These are phyloP conservation scores for Drosophila histrio DNA, from an alignment of 2,888 invertebrate species.

Conservation along the genomic window DNA sequence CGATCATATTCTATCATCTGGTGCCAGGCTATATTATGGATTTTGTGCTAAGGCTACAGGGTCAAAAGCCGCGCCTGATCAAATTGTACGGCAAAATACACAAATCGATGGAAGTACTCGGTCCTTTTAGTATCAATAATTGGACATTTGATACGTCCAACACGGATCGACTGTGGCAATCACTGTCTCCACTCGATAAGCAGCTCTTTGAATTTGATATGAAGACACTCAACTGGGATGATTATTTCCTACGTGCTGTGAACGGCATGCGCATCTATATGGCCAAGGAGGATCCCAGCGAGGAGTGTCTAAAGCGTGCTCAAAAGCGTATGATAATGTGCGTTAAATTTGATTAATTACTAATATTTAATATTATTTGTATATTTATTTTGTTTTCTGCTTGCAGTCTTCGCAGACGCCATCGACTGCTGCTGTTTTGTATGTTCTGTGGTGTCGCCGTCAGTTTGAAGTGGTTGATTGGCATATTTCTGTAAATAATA, in stretches of 20 bases:
- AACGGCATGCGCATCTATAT: slow-evolving; percentile 90
- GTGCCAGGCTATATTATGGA: slow-evolving; percentile 88
- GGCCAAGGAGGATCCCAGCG: slow-evolving; percentile 89
- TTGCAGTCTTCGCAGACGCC: slow-evolving; percentile 65
- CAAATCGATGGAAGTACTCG: slow-evolving; percentile 89
- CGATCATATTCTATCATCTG: slow-evolving; percentile 87
- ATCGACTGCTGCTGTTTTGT: slow-evolving; percentile 59
- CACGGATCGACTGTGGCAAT: slow-evolving; percentile 83
- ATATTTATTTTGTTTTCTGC: not conserved
- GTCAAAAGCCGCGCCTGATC: slow-evolving; percentile 85
- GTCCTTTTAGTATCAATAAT: slow-evolving; percentile 89
- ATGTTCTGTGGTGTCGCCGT: slow-evolving; percentile 34
- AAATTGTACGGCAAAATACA: slow-evolving; percentile 92
- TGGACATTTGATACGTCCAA: slow-evolving; percentile 90
- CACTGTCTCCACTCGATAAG: slow-evolving; percentile 83
- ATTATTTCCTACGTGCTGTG: slow-evolving; percentile 85
- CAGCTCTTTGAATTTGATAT: slow-evolving; percentile 90
- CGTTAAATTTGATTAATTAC: no score
- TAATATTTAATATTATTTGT: not conserved
- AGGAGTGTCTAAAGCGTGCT: slow-evolving; percentile 86
- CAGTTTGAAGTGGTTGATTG: not conserved
- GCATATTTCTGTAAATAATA: not conserved
- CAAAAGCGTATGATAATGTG: slow-evolving; percentile 87
- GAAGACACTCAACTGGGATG: slow-evolving; percentile 88
- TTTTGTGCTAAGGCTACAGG: slow-evolving; percentile 66